These are phyloP conservation scores for Formica exsecta DNA, from an alignment of 1,140 invertebrate genomes.

Conservation along the genomic window DNA sequence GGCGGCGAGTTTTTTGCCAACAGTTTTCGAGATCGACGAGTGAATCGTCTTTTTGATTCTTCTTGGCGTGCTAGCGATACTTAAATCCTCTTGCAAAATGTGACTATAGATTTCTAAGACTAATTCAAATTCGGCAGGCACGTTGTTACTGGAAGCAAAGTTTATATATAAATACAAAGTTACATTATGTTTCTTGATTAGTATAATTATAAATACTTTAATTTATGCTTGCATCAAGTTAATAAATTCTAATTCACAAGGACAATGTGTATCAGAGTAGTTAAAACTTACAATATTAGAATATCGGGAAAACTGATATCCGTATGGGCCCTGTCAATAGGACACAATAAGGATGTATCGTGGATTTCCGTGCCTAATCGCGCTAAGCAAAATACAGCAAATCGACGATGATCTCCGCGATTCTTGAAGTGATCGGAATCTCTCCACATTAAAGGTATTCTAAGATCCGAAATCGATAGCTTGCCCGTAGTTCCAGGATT, in stretches of 20 bases:
- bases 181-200: not conserved
- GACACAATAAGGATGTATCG: slow-evolving; percentile 90
- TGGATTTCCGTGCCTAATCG: slow-evolving; percentile 90
- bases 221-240: not conserved
- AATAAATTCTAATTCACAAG: not conserved
- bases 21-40: slow-evolving; percentile 90
- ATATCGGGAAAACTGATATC: slow-evolving; percentile 91
- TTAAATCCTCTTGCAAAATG: slow-evolving; percentile 90
- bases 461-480: slow-evolving; percentile 88
- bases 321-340: slow-evolving; percentile 90
- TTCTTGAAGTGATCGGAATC: slow-evolving; percentile 92
- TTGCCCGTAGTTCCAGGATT: slow-evolving; percentile 80
- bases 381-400: slow-evolving; percentile 91
- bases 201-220: not conserved
- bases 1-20: slow-evolving; percentile 89
- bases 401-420: slow-evolving; percentile 90
- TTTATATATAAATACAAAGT: not conserved
- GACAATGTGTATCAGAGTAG: not conserved
- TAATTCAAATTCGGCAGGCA: slow-evolving; percentile 89
- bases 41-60: slow-evolving; percentile 91
- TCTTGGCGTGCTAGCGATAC: slow-evolving; percentile 90
- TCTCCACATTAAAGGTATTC: slow-evolving; percentile 91
- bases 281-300: slow-evolving; percentile 89
- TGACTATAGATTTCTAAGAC: slow-evolving; percentile 90
- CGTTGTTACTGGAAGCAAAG: slow-evolving; percentile 87